Conservation (phyloP, 2,888 invertebrate genomes). For the Mellilla xanthometata region DNA sequence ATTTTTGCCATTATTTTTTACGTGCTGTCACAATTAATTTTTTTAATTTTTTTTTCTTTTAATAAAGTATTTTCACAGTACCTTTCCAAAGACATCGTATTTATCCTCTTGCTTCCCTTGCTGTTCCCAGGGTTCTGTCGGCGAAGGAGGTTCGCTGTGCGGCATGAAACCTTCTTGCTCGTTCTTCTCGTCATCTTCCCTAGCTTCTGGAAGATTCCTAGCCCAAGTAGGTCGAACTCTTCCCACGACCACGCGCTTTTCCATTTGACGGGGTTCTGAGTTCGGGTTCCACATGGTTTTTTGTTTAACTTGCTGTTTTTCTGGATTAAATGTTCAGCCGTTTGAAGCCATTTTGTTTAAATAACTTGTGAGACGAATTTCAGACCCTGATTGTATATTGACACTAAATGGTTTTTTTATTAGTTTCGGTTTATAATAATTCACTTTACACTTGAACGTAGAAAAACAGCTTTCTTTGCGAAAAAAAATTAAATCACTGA, state of each 20-base stretch:
- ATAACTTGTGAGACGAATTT: too few species aligned
- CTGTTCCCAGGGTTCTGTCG: constrained; percentile 67
- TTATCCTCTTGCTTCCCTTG: constrained; percentile 74
- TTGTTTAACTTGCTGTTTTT: constrained; percentile 4
- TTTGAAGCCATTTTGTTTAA: constrained; percentile 5
- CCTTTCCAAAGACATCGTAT: constrained; percentile 83
- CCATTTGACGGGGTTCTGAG: constrained; percentile 77
- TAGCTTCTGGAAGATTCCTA: constrained; percentile 69
- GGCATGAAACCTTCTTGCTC: constrained; percentile 67
- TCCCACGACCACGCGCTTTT: constrained; percentile 84
- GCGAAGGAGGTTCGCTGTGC: constrained; percentile 72
- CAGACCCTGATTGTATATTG: too few species aligned
- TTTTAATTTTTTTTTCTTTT: too few species aligned
- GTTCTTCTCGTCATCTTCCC: constrained; percentile 70
- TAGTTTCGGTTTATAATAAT: too few species aligned
- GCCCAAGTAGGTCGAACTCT: constrained; percentile 81
- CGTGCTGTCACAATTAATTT: too few species aligned
- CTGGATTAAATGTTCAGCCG: background rate
- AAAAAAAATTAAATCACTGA: too few species aligned
- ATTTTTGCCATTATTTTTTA: too few species aligned
- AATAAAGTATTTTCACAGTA: too few species aligned
- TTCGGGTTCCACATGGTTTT: constrained; percentile 75
- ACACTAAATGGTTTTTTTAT: too few species aligned
- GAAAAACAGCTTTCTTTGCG: too few species aligned
- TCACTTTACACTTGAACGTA: too few species aligned